phyloP scores from a whole-genome alignment of 2,113 vertebrate genomes.

The Istiophorus platypterus region DNA sequence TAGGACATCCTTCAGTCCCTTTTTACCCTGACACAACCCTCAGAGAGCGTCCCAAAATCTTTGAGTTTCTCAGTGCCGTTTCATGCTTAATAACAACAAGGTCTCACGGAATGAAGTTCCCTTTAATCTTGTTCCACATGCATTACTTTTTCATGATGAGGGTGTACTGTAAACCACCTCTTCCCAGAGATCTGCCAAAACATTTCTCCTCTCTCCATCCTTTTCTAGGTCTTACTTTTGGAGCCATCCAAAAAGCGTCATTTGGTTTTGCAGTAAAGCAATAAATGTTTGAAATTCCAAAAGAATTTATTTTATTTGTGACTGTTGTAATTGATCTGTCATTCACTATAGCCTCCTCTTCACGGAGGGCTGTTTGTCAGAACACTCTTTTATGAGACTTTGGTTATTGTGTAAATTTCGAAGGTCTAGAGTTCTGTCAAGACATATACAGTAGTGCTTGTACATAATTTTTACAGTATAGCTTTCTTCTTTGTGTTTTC shows the following conservation, averaged over 20 bases:
- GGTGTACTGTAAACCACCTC: conserved; percentile 16
- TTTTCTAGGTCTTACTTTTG: background rate
- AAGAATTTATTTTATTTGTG: background rate
- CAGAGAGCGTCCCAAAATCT: conserved; percentile 51
- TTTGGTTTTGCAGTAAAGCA: background rate
- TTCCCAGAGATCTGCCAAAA: conserved; percentile 33
- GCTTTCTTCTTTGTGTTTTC: conserved; percentile 1
- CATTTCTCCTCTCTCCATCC: background rate
- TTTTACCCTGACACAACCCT: conserved; percentile 30
- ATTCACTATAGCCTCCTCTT: background rate
- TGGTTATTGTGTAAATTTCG: background rate
- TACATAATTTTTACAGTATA: background rate
- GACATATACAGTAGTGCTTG: background rate
- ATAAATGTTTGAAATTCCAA: background rate
- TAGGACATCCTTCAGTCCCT: conserved; percentile 24
- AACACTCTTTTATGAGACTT: background rate
- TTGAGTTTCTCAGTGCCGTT: conserved; percentile 47
- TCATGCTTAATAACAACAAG: conserved; percentile 54
- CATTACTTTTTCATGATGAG: conserved; percentile 38
- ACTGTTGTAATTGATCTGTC: conserved; percentile 2
- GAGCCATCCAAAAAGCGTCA: conserved; percentile 2
- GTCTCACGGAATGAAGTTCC: conserved; percentile 64
- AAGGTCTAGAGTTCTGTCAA: background rate
- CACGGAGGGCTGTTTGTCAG: background rate
- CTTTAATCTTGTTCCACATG: conserved; percentile 57